Conservation (phyloP, 2,888 invertebrate species). For the Hypsopygia costalis region DNA sequence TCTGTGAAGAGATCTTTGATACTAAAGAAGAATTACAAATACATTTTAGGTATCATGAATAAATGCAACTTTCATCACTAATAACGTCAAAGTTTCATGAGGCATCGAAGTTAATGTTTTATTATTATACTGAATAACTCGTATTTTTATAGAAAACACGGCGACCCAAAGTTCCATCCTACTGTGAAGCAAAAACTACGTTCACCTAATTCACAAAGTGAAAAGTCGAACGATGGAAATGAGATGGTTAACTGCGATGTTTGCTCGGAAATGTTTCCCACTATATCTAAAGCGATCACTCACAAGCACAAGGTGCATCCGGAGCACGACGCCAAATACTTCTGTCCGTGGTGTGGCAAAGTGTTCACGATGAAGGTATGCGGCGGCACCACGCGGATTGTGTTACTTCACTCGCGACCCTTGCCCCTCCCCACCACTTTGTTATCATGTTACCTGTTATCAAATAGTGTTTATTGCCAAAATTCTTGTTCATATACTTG, state of each 20-base stretch:
- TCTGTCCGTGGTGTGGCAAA: constrained; percentile 84
- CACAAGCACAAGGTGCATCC: constrained; percentile 85
- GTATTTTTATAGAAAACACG: constrained; percentile 76
- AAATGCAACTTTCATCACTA: constrained; percentile 2
- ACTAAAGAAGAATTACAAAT: constrained; percentile 81
- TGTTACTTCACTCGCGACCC: constrained; percentile 22
- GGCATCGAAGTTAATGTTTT: constrained; percentile 4
- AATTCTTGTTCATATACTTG: background rate
- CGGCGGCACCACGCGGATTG: constrained; percentile 4
- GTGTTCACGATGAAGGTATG: constrained; percentile 83
- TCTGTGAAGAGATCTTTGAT: constrained; percentile 78
- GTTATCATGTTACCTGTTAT: constrained; percentile 22
- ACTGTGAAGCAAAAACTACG: constrained; percentile 46
- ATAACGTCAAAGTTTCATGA: constrained; percentile 1
- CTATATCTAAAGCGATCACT: constrained; percentile 82
- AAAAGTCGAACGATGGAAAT: constrained; percentile 41
- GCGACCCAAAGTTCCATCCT: constrained; percentile 80
- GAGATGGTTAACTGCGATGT: constrained; percentile 80
- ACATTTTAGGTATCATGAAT: constrained; percentile 78
- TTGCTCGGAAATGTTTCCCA: constrained; percentile 78
- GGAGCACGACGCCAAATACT: constrained; percentile 82
- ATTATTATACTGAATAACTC: constrained; percentile 8
- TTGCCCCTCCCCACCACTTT: constrained; percentile 31
- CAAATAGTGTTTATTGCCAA: constrained; percentile 13
- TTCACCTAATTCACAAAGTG: constrained; percentile 28